Percentiles rank a stretch among this genome's conserved stretches.
phyloP scores from a whole-genome alignment of 1,140 invertebrate species.

The Micrasema longulum region DNA sequence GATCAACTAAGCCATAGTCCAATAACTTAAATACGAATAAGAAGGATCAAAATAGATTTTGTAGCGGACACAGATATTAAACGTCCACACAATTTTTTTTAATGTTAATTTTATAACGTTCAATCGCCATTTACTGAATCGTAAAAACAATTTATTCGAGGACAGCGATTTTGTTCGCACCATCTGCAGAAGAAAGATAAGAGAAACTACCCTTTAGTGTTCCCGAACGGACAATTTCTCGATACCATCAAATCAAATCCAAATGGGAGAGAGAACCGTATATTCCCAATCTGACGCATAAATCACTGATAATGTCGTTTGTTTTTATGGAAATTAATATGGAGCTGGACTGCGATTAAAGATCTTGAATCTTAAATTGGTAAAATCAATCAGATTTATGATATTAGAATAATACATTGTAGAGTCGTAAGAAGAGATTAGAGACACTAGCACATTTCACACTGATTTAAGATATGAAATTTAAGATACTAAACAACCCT shows the following conservation, averaged over 20 bases:
- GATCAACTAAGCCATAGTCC: no score
- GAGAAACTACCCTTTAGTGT: slow-evolving; percentile 1
- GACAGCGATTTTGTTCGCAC: slow-evolving; percentile 26
- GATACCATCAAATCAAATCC: slow-evolving; percentile 31
- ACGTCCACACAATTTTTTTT: neutral
- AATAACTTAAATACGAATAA: neutral
- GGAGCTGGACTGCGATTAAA: no score
- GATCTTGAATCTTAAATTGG: no score
- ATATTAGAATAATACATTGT: no score
- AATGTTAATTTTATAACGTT: slow-evolving; percentile 29
- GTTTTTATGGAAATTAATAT: no score
- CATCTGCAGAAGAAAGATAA: slow-evolving; percentile 23
- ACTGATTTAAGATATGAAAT: no score
- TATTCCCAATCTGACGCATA: neutral
- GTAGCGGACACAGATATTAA: neutral
- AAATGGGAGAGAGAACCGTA: neutral
- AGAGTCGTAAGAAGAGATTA: no score
- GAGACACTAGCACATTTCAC: no score
- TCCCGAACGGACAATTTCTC: slow-evolving; percentile 26
- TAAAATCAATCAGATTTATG: no score
- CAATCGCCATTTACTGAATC: slow-evolving; percentile 30
- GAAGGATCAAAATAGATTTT: neutral
- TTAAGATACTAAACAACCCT: no score
- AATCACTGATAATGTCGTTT: neutral
- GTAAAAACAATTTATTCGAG: slow-evolving; percentile 35